These are phyloP conservation scores for Chaetodon auriga DNA, from an alignment of 2,113 vertebrate species.

Conservation along the genomic window DNA sequence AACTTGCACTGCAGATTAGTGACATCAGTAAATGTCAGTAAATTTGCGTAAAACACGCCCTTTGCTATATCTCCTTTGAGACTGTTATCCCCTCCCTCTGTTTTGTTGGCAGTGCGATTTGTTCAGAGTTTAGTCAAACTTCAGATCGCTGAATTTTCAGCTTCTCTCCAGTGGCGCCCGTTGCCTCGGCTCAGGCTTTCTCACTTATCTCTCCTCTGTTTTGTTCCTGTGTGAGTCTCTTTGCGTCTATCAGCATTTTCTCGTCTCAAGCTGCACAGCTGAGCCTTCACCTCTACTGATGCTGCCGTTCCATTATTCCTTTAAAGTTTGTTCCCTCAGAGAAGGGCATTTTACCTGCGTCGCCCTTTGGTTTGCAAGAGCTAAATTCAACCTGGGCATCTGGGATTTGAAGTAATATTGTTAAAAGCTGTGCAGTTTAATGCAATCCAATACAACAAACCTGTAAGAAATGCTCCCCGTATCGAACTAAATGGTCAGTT, in stretches of 20 bases:
- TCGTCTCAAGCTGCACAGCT: slow-evolving; percentile 20
- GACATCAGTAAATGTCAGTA: too few species aligned
- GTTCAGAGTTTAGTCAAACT: slow-evolving; percentile 48
- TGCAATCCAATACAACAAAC: neutral
- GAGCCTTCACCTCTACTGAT: slow-evolving; percentile 14
- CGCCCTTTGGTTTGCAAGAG: neutral
- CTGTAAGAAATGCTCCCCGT: neutral
- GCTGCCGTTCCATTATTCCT: slow-evolving; percentile 15
- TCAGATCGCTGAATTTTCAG: neutral
- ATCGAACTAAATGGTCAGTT: neutral
- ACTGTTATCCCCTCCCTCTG: neutral
- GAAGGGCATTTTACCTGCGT: neutral
- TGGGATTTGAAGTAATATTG: neutral
- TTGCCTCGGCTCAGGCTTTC: slow-evolving; percentile 6
- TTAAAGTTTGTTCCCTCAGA: slow-evolving; percentile 18
- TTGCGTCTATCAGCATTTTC: slow-evolving; percentile 28
- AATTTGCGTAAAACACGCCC: too few species aligned
- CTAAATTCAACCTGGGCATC: neutral
- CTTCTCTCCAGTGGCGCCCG: slow-evolving; percentile 16
- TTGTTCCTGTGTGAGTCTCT: slow-evolving; percentile 1
- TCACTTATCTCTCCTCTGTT: slow-evolving; percentile 33
- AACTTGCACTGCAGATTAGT: too few species aligned
- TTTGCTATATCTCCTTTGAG: slow-evolving; percentile 7
- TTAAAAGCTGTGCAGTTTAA: neutral
- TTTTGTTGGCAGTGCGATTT: slow-evolving; percentile 43